Evolutionary conservation across 2,113 vertebrate species (phyloP).

Genomic region (Salvelinus fontinalis): DNA sequence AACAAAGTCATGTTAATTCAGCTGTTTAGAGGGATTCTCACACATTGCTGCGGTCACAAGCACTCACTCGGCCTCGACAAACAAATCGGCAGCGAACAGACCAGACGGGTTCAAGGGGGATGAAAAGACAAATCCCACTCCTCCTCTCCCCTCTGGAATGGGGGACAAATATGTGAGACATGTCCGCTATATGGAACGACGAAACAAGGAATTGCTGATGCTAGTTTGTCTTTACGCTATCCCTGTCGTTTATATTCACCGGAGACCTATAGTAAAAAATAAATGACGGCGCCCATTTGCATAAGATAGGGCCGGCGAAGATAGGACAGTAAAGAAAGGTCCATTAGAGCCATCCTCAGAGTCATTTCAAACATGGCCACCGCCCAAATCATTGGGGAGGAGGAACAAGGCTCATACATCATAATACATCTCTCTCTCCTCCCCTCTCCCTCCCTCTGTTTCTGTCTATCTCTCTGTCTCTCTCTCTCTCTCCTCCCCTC

Average conservation of each 20-base stretch:
- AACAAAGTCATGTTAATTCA: slow-evolving; percentile 10
- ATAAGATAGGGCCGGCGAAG: slow-evolving; percentile 44
- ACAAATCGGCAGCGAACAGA: slow-evolving; percentile 1
- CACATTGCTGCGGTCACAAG: background rate
- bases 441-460: background rate
- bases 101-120: background rate
- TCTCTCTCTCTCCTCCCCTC: background rate
- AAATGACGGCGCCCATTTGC: slow-evolving; percentile 32
- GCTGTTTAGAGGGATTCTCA: background rate
- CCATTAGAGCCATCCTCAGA: slow-evolving; percentile 35
- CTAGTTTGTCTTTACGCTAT: background rate
- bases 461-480: background rate
- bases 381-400: slow-evolving; percentile 8
- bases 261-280: slow-evolving; percentile 37
- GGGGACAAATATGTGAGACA: too few relatives aligned
- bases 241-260: slow-evolving; percentile 15
- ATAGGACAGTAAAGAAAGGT: slow-evolving; percentile 19
- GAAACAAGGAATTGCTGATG: background rate
- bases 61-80: background rate
- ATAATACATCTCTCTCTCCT: slow-evolving; percentile 6
- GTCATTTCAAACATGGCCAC: slow-evolving; percentile 26
- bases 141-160: slow-evolving; percentile 7
- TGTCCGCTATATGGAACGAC: background rate
- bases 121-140: slow-evolving; percentile 8
- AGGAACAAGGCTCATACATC: slow-evolving; percentile 32